phyloP scores from a whole-genome alignment of 2,888 invertebrate genomes.

The Camptogramma bilineatum region DNA sequence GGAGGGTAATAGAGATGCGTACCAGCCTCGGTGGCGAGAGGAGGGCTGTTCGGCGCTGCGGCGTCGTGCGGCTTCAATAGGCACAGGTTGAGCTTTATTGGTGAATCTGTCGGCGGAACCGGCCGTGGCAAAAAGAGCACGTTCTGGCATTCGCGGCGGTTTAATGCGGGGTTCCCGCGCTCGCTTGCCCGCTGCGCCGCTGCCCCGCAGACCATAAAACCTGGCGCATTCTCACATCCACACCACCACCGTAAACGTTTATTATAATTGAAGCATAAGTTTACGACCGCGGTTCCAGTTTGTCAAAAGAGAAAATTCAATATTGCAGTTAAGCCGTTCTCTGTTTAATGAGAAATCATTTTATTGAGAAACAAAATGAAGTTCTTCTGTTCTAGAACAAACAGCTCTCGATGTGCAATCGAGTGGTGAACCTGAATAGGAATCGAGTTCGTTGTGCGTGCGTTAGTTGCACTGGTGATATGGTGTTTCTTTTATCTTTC shows the following conservation, averaged over 20 bases:
- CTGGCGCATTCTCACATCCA: constrained; percentile 72
- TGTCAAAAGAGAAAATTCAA: constrained; percentile 68
- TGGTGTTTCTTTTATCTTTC: constrained; percentile 55
- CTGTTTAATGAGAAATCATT: constrained; percentile 35
- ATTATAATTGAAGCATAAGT: constrained; percentile 81
- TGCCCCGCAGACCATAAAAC: constrained; percentile 66
- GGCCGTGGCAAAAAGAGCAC: constrained; percentile 68
- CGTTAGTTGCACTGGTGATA: constrained; percentile 38
- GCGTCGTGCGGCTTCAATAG: constrained; percentile 4
- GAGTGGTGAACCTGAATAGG: constrained; percentile 2
- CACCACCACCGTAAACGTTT: constrained; percentile 73
- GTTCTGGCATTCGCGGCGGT: constrained; percentile 63
- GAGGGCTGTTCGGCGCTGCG: background rate
- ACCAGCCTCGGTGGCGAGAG: background rate
- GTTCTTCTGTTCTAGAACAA: constrained; percentile 3
- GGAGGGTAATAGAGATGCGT: constrained; percentile 1
- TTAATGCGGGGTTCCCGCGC: constrained; percentile 63
- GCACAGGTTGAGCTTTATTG: constrained; percentile 26
- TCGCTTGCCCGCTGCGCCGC: constrained; percentile 42
- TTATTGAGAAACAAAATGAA: constrained; percentile 23
- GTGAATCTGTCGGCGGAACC: constrained; percentile 19
- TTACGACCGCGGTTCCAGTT: constrained; percentile 73
- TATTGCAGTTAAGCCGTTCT: constrained; percentile 49
- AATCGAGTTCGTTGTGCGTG: constrained; percentile 33
- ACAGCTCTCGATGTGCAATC: constrained; percentile 1